Base-by-base conservation (phyloP, 2,888 invertebrate genomes). In the Coecobrya sp. region DNA sequence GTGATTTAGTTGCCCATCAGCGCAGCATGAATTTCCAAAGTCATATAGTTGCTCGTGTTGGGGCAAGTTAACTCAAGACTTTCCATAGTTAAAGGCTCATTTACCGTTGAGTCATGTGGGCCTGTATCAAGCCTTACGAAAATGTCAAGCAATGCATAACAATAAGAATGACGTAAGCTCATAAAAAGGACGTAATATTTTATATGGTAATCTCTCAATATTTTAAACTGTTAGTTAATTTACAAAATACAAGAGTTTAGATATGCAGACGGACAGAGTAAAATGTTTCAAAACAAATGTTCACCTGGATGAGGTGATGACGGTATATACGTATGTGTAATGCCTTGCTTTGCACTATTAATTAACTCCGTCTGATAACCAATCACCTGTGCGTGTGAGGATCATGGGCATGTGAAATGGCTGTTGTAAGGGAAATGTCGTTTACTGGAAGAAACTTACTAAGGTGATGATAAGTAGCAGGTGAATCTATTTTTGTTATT, bases 381-480 rank as follows among this genome's bases (percentile, higher is more conserved):
- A 13, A 13, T 49, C 10, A 49, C 49, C 11, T 55, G n/a, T 55
- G 55, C 55, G 55, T 55, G 55, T 5, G 55, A 70, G 27, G 65
- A 42, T 19, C 8, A 62, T n/a, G 59, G 49, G 11, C 42, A 36
- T 49, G 45, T 76, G 25, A 45, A 49, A 76, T 76, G 76, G 45
- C 76, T 45, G 73, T n/a, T 45, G 49, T 76, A 45, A n/a, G n/a
- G n/a, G n/a, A n/a, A n/a, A n/a, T 49, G n/a, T 49, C 76, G 45
- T 59, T 30, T n/a, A 16, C 25, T 76, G 19, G n/a, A 10, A n/a
- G n/a, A 81, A 81, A 59, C 30, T 81, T 81, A 49, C 11, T 59
- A 2, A 59, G 55, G n/a, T 81, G 42, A 27, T 25, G 27, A 59
- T 81, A 59, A 81, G 49, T 76, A 59, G 55, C 36, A 30, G 11